Evolutionary conservation across 2,113 vertebrate species (phyloP).

Genomic region (Syngnathus scovelli): DNA sequence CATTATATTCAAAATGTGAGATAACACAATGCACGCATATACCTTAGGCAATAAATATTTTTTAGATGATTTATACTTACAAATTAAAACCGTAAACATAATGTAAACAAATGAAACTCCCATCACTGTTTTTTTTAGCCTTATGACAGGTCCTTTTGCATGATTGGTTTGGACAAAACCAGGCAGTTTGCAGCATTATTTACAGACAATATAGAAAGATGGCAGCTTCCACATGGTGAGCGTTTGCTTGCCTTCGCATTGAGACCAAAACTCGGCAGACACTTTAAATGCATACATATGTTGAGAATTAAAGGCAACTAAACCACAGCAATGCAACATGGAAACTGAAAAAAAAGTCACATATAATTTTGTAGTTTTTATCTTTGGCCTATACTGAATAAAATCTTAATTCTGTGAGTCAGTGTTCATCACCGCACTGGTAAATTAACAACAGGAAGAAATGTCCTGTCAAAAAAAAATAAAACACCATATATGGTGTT

Average conservation of each 20-base stretch:
- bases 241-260: conserved; percentile 5
- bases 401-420: not conserved
- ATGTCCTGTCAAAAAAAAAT: too few relatives aligned
- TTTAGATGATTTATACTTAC: conserved; percentile 70
- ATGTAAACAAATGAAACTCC: conserved; percentile 98
- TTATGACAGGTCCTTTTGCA: conserved; percentile 40
- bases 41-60: conserved; percentile 99
- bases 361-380: not conserved
- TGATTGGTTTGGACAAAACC: conserved; percentile 67
- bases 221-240: conserved; percentile 23
- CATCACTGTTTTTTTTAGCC: conserved; percentile 70
- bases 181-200: conserved; percentile 85
- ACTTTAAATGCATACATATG: conserved; percentile 10
- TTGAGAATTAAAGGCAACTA: not conserved
- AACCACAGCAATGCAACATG: not conserved
- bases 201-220: conserved; percentile 65
- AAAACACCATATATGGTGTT: too few relatives aligned
- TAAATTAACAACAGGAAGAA: too few relatives aligned
- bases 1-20: conserved; percentile 99
- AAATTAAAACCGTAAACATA: conserved; percentile 96
- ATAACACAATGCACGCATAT: conserved; percentile 87
- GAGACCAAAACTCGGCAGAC: conserved; percentile 29
- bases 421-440: not conserved
- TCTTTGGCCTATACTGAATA: conserved; percentile 34
- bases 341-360: not conserved